Percentiles rank a stretch among this genome's conserved stretches.
These are phyloP conservation scores for Vulpes ferrilata DNA, from an alignment of 2,113 vertebrate genomes.

Conservation along the genomic window DNA sequence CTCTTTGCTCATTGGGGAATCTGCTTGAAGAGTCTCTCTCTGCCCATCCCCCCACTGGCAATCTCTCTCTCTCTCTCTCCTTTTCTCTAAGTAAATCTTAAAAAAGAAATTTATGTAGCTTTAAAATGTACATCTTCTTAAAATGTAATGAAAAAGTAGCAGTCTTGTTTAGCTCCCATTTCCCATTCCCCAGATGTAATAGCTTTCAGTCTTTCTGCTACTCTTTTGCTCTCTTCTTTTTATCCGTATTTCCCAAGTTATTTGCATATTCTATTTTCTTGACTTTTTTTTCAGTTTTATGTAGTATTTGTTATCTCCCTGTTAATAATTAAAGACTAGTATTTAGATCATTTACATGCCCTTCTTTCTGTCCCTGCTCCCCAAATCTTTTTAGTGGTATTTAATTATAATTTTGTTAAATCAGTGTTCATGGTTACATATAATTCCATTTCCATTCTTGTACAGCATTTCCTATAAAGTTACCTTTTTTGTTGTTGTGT, in stretches of 20 bases:
- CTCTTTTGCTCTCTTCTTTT: neutral
- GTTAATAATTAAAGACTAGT: neutral
- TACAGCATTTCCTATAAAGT: neutral
- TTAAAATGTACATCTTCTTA: neutral
- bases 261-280: neutral
- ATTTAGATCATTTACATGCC: neutral
- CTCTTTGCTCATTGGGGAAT: neutral
- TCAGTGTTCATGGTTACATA: neutral
- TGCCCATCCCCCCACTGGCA: neutral
- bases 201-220: neutral
- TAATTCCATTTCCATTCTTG: conserved; percentile 9
- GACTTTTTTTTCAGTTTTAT: neutral
- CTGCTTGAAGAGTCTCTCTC: neutral
- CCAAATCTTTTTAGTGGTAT: neutral
- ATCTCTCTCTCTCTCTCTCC: neutral
- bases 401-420: neutral
- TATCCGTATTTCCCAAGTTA: neutral
- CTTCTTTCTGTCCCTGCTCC: neutral
- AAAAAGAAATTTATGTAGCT: neutral
- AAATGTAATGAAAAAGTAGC: neutral
- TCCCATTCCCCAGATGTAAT: neutral
- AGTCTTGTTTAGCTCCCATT: neutral
- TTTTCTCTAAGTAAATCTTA: neutral
- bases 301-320: neutral
- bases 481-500: neutral